Conservation (phyloP, 2,888 invertebrate genomes). For the Ptychoptera contaminata region DNA sequence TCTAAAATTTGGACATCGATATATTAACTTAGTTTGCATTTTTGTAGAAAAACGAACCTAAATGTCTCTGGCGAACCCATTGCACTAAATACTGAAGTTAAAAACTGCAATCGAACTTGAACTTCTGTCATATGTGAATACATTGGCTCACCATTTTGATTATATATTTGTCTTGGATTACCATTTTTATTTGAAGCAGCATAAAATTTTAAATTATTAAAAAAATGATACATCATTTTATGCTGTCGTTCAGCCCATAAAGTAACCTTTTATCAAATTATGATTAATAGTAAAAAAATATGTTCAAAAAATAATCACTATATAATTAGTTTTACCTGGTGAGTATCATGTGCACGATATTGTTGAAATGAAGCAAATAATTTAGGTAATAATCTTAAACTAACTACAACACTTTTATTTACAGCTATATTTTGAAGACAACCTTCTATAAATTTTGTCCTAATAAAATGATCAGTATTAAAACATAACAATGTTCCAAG, state of each 20-base stretch:
- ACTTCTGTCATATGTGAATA: conserved; percentile 75
- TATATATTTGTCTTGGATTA: conserved; percentile 16
- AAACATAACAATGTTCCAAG: conserved; percentile 78
- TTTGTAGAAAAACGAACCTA: conserved; percentile 34
- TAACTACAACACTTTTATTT: conserved; percentile 81
- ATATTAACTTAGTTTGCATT: not conserved
- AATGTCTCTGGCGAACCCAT: conserved; percentile 81
- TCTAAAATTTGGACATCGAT: conserved; percentile 27
- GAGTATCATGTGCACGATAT: conserved; percentile 72
- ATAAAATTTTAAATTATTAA: conserved; percentile 71
- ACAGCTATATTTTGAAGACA: conserved; percentile 78
- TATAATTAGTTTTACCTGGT: conserved; percentile 45
- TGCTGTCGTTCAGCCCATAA: conserved; percentile 89
- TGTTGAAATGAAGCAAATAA: conserved; percentile 83
- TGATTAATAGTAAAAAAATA: too few relatives aligned
- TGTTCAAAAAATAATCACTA: not conserved
- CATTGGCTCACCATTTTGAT: conserved; percentile 29
- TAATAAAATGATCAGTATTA: conserved; percentile 74
- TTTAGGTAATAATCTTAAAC: conserved; percentile 75
- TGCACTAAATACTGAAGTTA: conserved; percentile 82
- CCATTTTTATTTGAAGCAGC: conserved; percentile 31
- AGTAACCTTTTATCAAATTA: conserved; percentile 41
- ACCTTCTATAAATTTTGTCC: conserved; percentile 90
- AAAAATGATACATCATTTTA: conserved; percentile 85
- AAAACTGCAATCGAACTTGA: conserved; percentile 79